phyloP scores from a whole-genome alignment of 2,888 invertebrate genomes.

The Cephus sareptanus region DNA sequence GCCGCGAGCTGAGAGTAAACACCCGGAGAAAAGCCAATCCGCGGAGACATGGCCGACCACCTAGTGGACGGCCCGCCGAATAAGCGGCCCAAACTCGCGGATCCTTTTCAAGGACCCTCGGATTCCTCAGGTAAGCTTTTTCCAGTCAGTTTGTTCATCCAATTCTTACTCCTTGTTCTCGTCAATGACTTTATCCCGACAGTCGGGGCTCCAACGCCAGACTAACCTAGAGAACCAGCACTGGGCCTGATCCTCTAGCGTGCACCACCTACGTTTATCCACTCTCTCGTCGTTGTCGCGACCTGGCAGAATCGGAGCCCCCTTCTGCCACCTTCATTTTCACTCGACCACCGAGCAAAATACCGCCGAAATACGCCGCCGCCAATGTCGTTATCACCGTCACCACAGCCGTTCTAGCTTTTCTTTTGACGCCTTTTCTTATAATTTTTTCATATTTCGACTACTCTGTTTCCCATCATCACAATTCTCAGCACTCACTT shows the following conservation, averaged over 20 bases:
- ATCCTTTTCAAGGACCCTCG: slow-evolving; percentile 84
- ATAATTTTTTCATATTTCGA: not conserved
- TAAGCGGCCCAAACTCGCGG: slow-evolving; percentile 92
- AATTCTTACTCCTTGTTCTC: slow-evolving; percentile 5
- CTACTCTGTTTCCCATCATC: not conserved
- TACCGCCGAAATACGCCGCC: not conserved
- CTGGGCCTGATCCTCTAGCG: not conserved
- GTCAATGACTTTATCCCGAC: not conserved
- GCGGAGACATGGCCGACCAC: slow-evolving; percentile 87
- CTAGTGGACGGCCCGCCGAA: slow-evolving; percentile 95
- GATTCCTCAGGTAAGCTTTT: slow-evolving; percentile 81
- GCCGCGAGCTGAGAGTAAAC: slow-evolving; percentile 31
- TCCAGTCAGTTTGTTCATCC: slow-evolving; percentile 24
- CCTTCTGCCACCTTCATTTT: not conserved
- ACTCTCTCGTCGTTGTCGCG: not conserved
- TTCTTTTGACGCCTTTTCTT: not conserved
- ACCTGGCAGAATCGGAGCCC: not conserved
- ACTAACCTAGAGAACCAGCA: slow-evolving; percentile 1
- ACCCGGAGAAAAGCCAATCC: slow-evolving; percentile 21
- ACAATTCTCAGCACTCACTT: not conserved
- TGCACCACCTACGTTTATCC: not conserved
- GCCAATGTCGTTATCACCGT: not conserved
- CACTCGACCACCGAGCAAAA: not conserved
- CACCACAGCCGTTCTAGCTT: not conserved
- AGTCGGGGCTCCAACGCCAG: slow-evolving; percentile 1